Percentiles rank a stretch among this genome's conserved stretches.
Conservation (phyloP, 1,140 invertebrate species). For the Epicauta chinensis region DNA sequence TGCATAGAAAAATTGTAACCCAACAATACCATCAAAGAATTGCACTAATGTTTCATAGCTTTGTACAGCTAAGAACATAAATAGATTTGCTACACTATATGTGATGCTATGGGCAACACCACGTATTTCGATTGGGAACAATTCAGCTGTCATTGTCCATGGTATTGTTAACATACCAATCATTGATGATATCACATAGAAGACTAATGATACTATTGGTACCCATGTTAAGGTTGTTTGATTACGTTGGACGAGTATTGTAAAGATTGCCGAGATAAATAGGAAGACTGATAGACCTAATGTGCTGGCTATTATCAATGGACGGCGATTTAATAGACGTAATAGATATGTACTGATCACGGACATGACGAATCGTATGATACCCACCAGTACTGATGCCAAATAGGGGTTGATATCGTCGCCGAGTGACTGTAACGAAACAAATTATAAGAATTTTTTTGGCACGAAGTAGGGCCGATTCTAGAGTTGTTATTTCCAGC, state of each 20-base stretch:
- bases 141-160: conserved; percentile 59
- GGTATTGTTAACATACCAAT: conserved; percentile 54
- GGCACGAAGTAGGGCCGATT: too few species aligned
- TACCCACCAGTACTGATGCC: conserved; percentile 56
- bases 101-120: conserved; percentile 44
- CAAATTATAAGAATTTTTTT: not conserved
- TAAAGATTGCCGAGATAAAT: conserved; percentile 48
- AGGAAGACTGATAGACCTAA: conserved; percentile 50
- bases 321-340: conserved; percentile 46
- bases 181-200: conserved; percentile 50
- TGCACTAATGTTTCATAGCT: conserved; percentile 42
- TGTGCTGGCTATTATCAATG: conserved; percentile 47
- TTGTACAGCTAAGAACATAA: conserved; percentile 51
- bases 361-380: conserved; percentile 56
- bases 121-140: conserved; percentile 54
- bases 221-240: conserved; percentile 24
- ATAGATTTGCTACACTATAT: conserved; percentile 47
- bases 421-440: conserved; percentile 19
- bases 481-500: too few species aligned
- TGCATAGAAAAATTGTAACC: conserved; percentile 53
- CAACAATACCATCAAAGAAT: conserved; percentile 24
- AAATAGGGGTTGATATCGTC: conserved; percentile 38
- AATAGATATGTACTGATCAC: conserved; percentile 50
- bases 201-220: conserved; percentile 21
- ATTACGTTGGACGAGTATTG: conserved; percentile 40